phyloP scores from a whole-genome alignment of 2,888 invertebrate species.

The Aporophyla nigra region DNA sequence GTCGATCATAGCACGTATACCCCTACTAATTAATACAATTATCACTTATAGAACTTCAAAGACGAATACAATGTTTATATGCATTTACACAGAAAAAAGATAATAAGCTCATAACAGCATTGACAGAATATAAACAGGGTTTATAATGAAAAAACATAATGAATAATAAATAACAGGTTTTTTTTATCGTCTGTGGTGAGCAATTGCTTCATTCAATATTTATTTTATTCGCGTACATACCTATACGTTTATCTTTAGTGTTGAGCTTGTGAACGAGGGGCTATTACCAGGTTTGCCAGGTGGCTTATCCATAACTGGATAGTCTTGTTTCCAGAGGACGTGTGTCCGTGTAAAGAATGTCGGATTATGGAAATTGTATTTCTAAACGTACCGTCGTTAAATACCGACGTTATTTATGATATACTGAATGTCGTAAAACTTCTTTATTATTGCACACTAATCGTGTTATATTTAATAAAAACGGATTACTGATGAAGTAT shows the following conservation, averaged over 20 bases:
- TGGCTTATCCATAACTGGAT: conserved; percentile 36
- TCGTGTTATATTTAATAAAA: neutral
- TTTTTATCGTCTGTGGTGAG: conserved; percentile 52
- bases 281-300: conserved; percentile 42
- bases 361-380: conserved; percentile 20
- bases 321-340: conserved; percentile 34
- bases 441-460: neutral
- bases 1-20: neutral
- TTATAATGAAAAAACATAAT: conserved; percentile 43
- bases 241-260: conserved; percentile 26
- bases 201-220: conserved; percentile 58
- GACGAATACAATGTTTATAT: conserved; percentile 34
- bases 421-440: neutral
- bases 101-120: conserved; percentile 26
- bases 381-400: neutral
- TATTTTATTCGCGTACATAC: conserved; percentile 29
- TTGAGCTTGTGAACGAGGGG: conserved; percentile 13
- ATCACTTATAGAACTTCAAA: conserved; percentile 32
- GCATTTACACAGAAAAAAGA: conserved; percentile 37
- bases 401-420: conserved; percentile 2
- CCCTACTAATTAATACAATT: conserved; percentile 43
- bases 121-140: conserved; percentile 47
- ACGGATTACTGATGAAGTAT: neutral
- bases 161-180: conserved; percentile 56
- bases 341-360: conserved; percentile 17